Evolutionary conservation across 2,797 vertebrate genomes (phyloP), one percentile per base, ranked within the genome.

Genomic region (Anguilla megastoma): DNA sequence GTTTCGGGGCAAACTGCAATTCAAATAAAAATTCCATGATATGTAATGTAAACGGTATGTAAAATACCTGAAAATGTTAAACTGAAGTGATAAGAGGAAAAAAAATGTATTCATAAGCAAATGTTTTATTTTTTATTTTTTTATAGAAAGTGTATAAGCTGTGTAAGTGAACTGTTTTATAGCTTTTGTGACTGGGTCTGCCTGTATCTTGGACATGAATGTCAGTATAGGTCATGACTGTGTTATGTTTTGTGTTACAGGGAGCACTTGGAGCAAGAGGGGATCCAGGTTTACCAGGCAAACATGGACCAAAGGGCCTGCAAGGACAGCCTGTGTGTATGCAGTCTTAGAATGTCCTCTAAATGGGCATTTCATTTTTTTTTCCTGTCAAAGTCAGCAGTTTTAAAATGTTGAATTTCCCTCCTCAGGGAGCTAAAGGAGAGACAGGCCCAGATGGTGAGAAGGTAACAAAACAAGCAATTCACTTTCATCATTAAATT

Each of bases 371-470:
- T 84, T 50, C 58, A n/a, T 36, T 45, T 33, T 56, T 86, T 60
- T 14, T 50, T 4, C 50, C 3, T 12, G 7, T 52, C 33, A 1
- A 85, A 54, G 27, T 80, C 71, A 86, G 45, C 36, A 50, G 4
- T 82, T 76, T 27, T 58, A 12, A 45, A n/a, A 30, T 74, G 0
- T 14, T 50, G 9, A n/a, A 24, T 45, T 83, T 90, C 84, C 91
- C 50, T 69, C 90, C 24, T 45, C 86, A 97, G 96, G 96, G 96
- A 1, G 76, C 94, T 83, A 96, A 96, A 94, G 96, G 96, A 12
- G 96, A 97, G 89, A 93, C 91, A 0, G 96, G 96, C 88, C 86
- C 94, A 48, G 95, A 96, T 24, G 96, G 96, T 3, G 92, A 91
- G 3, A 93, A 92, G 95, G 97, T 97, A 93, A 93, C 89, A 27